Base-by-base conservation (phyloP, 2,113 vertebrate genomes). In the Hypanus sabinus region DNA sequence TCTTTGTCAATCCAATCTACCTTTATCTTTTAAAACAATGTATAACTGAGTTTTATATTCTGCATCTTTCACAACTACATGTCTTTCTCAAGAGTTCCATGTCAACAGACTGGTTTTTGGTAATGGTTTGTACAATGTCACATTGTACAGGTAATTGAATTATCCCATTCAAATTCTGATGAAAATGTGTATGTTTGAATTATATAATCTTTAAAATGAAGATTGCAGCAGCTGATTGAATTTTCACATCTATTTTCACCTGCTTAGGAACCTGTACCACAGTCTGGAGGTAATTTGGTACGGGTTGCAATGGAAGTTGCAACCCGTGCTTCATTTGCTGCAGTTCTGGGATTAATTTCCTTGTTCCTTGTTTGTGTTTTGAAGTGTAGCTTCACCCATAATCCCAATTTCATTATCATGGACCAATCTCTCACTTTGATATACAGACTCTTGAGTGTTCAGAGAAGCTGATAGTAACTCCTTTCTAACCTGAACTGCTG, bases 81-180 rank as follows among this genome's bases (percentile, higher is more conserved):
- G 96, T 94, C 96, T 96, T 95, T 22, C 96, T 97, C 5, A 98
- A 96, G 94, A 96, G 55, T 0, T 95, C 96, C 93, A 95, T 93
- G 94, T 96, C 95, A 5, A 95, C 94, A 10, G 95, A 30, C 5
- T 0, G 94, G 6, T 22, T 94, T 71, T 94, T 85, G 0, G 68
- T 0, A 91, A 22, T 36, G 20, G 95, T 88, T 0, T 22, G 94
- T 57, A 46, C 94, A 0, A 94, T 73, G 0, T 4, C n/a, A 0
- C 95, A 95, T 0, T 87, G 91, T 0, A 96, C 95, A 94, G 97
- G 81, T 92, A 98, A 95, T 90, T 95, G 95, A 0, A 95, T 94
- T n/a, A 93, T 96, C 97, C 96, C 96, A 96, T 94, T 96, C 96
- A 0, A 96, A 96, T 77, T 95, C 95, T 0, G 85, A 97, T 10